phyloP scores from a whole-genome alignment of 2,113 vertebrate species.

The Tachuris rubrigastra region DNA sequence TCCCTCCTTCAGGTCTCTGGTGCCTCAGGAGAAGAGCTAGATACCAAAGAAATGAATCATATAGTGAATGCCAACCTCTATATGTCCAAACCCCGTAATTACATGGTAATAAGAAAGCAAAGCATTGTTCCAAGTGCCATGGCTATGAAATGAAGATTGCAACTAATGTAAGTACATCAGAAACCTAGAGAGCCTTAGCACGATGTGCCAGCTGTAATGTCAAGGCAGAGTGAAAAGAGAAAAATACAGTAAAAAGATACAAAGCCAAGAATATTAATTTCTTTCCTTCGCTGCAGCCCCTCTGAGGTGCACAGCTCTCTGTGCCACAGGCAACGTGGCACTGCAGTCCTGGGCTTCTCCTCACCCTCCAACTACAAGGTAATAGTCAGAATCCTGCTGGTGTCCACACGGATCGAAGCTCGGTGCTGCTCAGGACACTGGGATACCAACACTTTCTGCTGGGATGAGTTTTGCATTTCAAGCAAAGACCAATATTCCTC shows the following conservation, averaged over 20 bases:
- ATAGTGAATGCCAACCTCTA: background rate
- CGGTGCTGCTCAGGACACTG: accelerated
- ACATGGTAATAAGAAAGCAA: background rate
- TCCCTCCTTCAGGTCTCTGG: background rate
- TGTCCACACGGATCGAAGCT: background rate
- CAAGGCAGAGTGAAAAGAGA: background rate
- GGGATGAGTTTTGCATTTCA: background rate
- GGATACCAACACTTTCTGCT: background rate
- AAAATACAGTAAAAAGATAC: background rate
- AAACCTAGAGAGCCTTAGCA: background rate
- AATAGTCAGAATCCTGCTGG: background rate
- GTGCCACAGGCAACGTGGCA: background rate
- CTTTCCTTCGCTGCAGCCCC: background rate
- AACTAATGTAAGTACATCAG: background rate
- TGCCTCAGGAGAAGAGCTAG: slow-evolving; percentile 39
- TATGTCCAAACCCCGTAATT: background rate
- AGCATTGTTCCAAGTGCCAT: slow-evolving; percentile 39
- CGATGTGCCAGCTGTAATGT: background rate
- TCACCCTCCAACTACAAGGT: background rate
- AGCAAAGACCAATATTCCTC: background rate
- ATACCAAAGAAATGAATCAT: slow-evolving; percentile 63
- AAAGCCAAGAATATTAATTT: background rate
- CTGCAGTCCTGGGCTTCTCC: background rate
- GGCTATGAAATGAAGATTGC: slow-evolving; percentile 21
- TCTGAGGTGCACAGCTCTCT: background rate